Percentiles rank a stretch among this genome's conserved stretches.
These are phyloP conservation scores for Parapsyche elsis DNA, from an alignment of 1,140 invertebrate genomes.

Conservation along the genomic window DNA sequence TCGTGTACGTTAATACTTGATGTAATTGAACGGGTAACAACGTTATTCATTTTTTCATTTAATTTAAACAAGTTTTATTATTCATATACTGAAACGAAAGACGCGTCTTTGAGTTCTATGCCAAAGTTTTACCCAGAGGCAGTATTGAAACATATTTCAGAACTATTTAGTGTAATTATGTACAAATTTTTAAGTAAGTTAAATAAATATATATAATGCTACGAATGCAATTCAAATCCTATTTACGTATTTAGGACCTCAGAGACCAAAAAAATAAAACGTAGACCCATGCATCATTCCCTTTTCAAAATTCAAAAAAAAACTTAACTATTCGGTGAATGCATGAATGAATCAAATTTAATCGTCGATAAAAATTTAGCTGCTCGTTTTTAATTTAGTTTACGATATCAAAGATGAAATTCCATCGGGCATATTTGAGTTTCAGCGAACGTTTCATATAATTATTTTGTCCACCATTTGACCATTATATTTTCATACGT, in stretches of 20 bases:
- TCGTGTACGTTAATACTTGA: slow-evolving; percentile 31
- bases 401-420: no score
- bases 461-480: not conserved
- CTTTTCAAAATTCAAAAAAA: not conserved
- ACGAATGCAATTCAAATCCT: no score
- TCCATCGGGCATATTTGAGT: not conserved
- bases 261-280: not conserved
- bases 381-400: no score
- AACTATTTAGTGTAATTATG: slow-evolving; percentile 26
- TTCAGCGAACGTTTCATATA: not conserved
- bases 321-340: no score
- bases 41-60: not conserved
- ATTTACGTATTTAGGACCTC: not conserved
- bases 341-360: no score
- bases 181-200: slow-evolving; percentile 36
- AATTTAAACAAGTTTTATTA: not conserved
- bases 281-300: not conserved
- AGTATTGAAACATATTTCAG: slow-evolving; percentile 18
- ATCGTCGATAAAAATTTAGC: no score
- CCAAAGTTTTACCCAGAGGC: slow-evolving; percentile 29
- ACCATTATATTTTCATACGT: slow-evolving; percentile 10
- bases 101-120: not conserved
- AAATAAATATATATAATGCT: not conserved
- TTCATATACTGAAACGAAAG: no score
- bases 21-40: slow-evolving; percentile 39